Base-by-base conservation (phyloP, 2,888 invertebrate species). In the Candidula unifasciata region DNA sequence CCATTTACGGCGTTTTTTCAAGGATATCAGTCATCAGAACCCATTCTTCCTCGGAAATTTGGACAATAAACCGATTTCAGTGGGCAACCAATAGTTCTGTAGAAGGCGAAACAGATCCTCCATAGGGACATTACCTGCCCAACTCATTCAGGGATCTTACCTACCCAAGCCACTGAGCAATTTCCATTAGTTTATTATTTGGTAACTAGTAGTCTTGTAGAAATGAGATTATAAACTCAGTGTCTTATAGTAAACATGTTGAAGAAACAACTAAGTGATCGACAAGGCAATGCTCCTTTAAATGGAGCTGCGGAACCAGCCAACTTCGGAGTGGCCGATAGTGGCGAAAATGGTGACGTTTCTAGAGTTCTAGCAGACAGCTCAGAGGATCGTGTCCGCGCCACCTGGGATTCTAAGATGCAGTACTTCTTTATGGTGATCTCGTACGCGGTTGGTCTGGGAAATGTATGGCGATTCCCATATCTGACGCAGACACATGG, bases 371-470 rank as follows among this genome's bases (percentile, higher is more conserved):
- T 73, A 2, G 83, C 37, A 35, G 86, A 78, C 27, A 54, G 52
- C 64, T 74, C 57, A 13, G 86, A 81, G 24, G 71, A 24, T 21
- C 80, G 68, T 18, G 86, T 82, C 18, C 86, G 89, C 21, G 87
- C 83, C 1, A 87, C 87, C n/a, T 91, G 90, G 90, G 90, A 90
- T 86, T 88, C 88, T 44, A 91, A 91, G 86, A 85, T 90, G 81
- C 91, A 91, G 84, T 91, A 91, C 83, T 89, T 91, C 85, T 90
- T 90, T 69, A 91, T 91, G 91, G 91, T 91, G 69, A 90, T 91
- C 68, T 89, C 89, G n/a, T 90, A 90, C 82, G 91, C 91, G 30
- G 91, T 91, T 27, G 91, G 91, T 54, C 88, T 91, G 8, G 91
- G 91, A 54, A 91, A 91, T 86, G 90, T 91, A 0, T 91, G 91